Base-by-base conservation (phyloP, 1,140 invertebrate species). In the Drosophila pandora region DNA sequence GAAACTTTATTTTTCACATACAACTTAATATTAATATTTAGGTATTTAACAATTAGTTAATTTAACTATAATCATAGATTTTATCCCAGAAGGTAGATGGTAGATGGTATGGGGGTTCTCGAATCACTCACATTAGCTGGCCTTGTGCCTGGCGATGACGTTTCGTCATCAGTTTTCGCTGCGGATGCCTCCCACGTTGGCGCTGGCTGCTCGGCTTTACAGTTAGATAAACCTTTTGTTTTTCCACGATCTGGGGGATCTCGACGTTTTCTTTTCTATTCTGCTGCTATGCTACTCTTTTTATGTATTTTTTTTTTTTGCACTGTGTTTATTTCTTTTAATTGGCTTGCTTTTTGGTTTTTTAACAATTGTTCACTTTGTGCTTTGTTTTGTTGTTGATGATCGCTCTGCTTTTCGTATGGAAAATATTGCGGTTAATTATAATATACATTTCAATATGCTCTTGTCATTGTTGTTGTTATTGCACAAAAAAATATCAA, bases 301-400 rank as follows among this genome's bases (percentile, higher is more conserved):
- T 68, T 54, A 48, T 49, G 7, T 41, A n/a, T 12, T 22, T 34
- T 25, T 12, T 12, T 49, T 68, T 57, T 68, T 57, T 69, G 63
- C 63, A 56, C 65, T 39, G 41, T 62, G 50, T 63, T 63, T 69
- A 49, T 69, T 68, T 67, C 3, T 68, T 32, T 13, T 39, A 69
- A 69, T 69, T 69, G 41, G 32, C 48, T 73, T 52, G 52, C 50
- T 50, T 43, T 74, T 63, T 53, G 59, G 34, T 30, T 65, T 21
- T 73, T 56, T 74, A 21, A 56, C 58, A 49, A 74, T 58, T 74
- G 59, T 74, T 56, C 82, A 87, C 82, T 75, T 80, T 74, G 74
- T 59, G 53, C 23, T 82, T 65, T 59, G 53, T 17, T 82, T 68
- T 74, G 34, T 57, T 50, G 41, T 21, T 23, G 45, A 34, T 45